Percentiles rank a stretch among this genome's conserved stretches.
These are phyloP conservation scores for Pemphredon lugubris DNA, from an alignment of 2,888 invertebrate species.

Conservation along the genomic window DNA sequence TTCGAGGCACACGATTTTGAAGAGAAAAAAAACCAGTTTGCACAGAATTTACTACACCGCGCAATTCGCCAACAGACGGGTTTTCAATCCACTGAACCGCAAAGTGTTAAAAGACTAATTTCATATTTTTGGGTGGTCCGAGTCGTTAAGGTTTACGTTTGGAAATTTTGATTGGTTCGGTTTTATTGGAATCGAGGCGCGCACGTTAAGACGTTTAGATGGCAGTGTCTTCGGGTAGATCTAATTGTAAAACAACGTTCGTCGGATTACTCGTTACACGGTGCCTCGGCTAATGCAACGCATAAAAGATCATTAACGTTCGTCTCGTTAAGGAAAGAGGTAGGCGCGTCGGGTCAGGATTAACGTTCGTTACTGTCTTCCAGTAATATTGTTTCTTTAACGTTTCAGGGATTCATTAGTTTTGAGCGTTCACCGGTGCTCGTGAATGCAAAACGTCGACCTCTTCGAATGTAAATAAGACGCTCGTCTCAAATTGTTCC, in stretches of 20 bases:
- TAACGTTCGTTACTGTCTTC: conserved; percentile 37
- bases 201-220: no score
- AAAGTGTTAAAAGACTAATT: no score
- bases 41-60: no score
- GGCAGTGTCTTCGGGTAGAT: conserved; percentile 9
- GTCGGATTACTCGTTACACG: conserved; percentile 39
- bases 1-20: no score
- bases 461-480: neutral
- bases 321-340: conserved; percentile 44
- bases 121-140: no score
- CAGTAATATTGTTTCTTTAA: conserved; percentile 26
- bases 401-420: conserved; percentile 27
- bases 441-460: conserved; percentile 5
- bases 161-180: no score
- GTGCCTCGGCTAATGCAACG: conserved; percentile 23
- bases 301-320: conserved; percentile 52
- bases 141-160: no score
- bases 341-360: conserved; percentile 22
- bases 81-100: no score
- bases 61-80: no score
- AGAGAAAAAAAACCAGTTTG: no score
- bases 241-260: conserved; percentile 23
- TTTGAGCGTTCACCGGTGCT: neutral
- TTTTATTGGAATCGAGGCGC: no score
- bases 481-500: no score